Evolutionary conservation across 1,140 invertebrate species (phyloP), one percentile per base, ranked within the genome.

Genomic region (Ephestia elutella): DNA sequence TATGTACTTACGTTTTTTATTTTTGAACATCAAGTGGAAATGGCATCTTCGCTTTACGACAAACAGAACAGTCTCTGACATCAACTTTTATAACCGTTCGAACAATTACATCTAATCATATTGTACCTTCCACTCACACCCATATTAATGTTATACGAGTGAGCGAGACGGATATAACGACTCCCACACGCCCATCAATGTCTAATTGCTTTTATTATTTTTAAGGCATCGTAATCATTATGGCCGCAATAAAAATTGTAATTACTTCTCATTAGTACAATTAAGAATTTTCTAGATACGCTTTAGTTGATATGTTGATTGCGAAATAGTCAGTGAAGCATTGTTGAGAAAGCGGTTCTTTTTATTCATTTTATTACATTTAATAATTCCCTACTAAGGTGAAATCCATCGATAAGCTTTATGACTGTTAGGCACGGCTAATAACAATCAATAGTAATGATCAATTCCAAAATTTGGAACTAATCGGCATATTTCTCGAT

Each of bases 151-250:
- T 35, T 19, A 49, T 20, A 55, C 28, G 76, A 59, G 63, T 19
- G 73, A 84, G 60, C 64, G 75, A 73, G 80, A 87, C 66, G 56
- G 65, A 56, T 32, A 63, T 62, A 82, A 49, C 63, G 61, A 69
- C 68, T 78, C 78, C 60, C 77, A 79, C 85, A 81, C 85, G 78
- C 80, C 82, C 77, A 81, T 84, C 80, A 81, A 84, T 85, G 79
- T 83, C 83, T 88, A 88, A 88, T 88, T 88, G 86, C 83, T 88
- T 88, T 86, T 88, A 88, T 88, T 88, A 88, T 88, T 88, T n/a
- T 88, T 88, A 88, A 86, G 81, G 73, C 83, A 86, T 86, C 86
- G 83, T 88, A 88, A 86, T 88, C 77, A 88, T 86, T 88, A 86
- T 81, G 75, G 78, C 81, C 67, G 83, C 78, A 85, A 88, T 88